Conservation (phyloP, 2,888 invertebrate species). For the Phengaris arion region DNA sequence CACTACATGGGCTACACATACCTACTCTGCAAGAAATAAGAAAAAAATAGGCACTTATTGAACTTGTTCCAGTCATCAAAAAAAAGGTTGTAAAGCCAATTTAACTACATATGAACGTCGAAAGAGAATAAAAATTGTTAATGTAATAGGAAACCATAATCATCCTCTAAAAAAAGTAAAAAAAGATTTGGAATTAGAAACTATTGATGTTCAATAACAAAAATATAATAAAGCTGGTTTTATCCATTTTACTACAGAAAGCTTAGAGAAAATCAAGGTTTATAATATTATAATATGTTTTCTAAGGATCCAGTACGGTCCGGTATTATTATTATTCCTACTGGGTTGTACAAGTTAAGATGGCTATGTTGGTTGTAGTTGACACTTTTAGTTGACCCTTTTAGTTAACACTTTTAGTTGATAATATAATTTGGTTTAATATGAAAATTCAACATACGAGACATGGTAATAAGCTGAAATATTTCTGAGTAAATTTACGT, state of each 20-base stretch:
- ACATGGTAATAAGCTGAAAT: not conserved
- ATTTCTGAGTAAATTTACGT: not conserved
- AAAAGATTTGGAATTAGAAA: conserved; percentile 44
- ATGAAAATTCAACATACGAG: no score
- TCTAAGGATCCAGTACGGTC: no score
- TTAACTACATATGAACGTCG: conserved; percentile 50
- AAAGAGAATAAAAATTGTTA: conserved; percentile 46
- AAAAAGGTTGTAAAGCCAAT: conserved; percentile 61
- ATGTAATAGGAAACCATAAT: conserved; percentile 48
- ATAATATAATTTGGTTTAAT: not conserved
- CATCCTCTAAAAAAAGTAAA: conserved; percentile 50
- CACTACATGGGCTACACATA: conserved; percentile 57
- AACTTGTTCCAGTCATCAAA: conserved; percentile 65
- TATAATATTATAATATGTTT: no score
- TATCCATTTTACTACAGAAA: no score
- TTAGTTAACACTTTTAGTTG: not conserved
- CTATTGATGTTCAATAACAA: conserved; percentile 29
- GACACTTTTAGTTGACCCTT: not conserved
- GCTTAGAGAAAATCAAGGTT: no score
- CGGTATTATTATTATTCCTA: no score
- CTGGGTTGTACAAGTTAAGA: no score
- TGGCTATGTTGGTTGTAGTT: not conserved
- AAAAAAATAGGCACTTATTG: conserved; percentile 56
- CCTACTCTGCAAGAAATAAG: conserved; percentile 55
- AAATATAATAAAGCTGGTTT: no score